Evolutionary conservation across 2,888 invertebrate genomes (phyloP).

Genomic region (Malacosoma neustria): DNA sequence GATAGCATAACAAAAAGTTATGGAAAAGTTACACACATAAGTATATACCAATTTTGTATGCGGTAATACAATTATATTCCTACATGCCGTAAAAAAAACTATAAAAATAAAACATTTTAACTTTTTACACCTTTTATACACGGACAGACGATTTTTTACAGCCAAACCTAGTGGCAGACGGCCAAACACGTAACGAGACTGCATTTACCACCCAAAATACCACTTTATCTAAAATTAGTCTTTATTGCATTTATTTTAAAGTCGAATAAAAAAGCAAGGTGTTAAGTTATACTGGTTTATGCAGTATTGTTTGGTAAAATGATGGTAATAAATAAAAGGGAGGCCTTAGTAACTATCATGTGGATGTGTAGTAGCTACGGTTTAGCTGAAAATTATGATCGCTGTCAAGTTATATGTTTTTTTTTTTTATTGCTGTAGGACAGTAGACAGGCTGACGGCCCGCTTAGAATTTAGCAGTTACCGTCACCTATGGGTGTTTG

Average conservation of each 20-base stretch:
- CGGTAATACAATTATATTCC: conserved; percentile 9
- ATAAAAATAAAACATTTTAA: conserved; percentile 36
- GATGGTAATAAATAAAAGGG: conserved; percentile 59
- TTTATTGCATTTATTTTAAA: not conserved
- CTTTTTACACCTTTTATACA: conserved; percentile 51
- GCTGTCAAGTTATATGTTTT: no score
- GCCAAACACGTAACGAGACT: conserved; percentile 40
- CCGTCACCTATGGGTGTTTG: no score
- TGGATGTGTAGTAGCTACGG: conserved; percentile 4
- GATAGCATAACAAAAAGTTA: no score
- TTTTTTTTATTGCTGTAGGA: no score
- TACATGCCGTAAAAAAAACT: not conserved
- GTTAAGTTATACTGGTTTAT: conserved; percentile 22
- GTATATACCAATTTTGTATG: no score
- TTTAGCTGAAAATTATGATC: not conserved
- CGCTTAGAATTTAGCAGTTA: no score
- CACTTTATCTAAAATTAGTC: conserved; percentile 17
- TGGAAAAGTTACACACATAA: no score
- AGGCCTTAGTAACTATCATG: conserved; percentile 43
- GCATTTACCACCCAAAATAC: conserved; percentile 10
- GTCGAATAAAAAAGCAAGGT: not conserved
- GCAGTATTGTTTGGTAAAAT: conserved; percentile 56
- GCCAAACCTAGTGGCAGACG: conserved; percentile 45
- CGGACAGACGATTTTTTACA: conserved; percentile 46
- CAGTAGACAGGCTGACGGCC: no score